These are phyloP conservation scores for Thripadectes ignobilis DNA, from an alignment of 2,797 vertebrate genomes.

Conservation along the genomic window DNA sequence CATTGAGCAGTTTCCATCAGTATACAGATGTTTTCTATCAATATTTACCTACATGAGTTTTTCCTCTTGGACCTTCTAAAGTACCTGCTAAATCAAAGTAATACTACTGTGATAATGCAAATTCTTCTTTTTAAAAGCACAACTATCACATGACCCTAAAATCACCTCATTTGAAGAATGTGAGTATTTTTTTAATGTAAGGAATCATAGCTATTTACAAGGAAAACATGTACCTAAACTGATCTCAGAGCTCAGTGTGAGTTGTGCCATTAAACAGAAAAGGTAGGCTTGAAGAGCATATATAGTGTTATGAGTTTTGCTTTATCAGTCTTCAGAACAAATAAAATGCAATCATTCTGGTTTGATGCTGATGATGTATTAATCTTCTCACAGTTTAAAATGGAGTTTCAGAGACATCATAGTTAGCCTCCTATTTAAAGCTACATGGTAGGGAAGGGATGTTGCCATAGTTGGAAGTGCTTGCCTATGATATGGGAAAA, in stretches of 20 bases:
- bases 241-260: neutral
- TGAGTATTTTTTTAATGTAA: neutral
- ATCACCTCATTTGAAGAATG: neutral
- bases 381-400: neutral
- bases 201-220: neutral
- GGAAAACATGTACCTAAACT: neutral
- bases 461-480: neutral
- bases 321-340: neutral
- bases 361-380: neutral
- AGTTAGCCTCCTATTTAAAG: neutral
- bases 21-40: neutral
- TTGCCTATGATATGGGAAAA: neutral
- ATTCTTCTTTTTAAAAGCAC: neutral
- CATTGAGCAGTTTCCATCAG: neutral
- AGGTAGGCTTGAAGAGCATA: neutral
- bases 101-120: neutral
- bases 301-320: neutral
- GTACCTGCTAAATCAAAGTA: neutral
- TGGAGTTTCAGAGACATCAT: neutral
- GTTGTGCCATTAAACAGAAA: neutral
- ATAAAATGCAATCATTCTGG: neutral
- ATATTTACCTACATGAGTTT: neutral
- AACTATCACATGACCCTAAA: neutral
- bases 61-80: neutral
- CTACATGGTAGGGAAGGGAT: neutral